Conservation (phyloP, 1,140 invertebrate species). For the Hypsibius dujardini region DNA sequence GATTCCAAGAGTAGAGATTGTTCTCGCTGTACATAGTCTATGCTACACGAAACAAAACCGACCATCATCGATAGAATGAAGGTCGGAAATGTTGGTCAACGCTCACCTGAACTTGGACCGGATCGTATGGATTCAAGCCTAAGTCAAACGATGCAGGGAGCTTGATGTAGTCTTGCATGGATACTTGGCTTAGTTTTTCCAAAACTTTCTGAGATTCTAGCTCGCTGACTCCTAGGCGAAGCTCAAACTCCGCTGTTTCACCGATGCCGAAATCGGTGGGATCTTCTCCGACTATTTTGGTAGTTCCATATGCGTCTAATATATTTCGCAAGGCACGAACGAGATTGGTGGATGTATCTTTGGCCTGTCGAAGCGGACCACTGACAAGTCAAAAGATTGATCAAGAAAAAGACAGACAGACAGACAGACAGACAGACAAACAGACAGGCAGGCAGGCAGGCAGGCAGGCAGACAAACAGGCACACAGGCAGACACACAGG, state of each 20-base stretch:
- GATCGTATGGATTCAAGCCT: neutral
- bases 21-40: slow-evolving; percentile 1
- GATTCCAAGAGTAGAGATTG: neutral
- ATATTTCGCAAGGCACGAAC: too few relatives aligned
- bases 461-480: too few relatives aligned
- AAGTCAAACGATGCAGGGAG: neutral
- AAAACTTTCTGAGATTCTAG: neutral
- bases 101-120: slow-evolving; percentile 8
- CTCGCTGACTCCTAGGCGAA: neutral
- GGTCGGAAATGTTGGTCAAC: neutral
- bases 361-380: too few relatives aligned
- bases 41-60: neutral
- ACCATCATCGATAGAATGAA: neutral
- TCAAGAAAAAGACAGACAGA: too few relatives aligned
- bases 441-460: too few relatives aligned
- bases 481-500: too few relatives aligned
- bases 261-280: neutral
- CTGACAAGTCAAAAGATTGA: too few relatives aligned
- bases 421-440: too few relatives aligned
- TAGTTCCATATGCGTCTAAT: too few relatives aligned
- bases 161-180: neutral
- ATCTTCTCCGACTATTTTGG: neutral
- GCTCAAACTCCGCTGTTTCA: neutral
- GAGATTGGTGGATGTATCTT: too few relatives aligned
- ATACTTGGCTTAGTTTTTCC: too few relatives aligned